A percentile compares a stretch with the other conserved stretches of the same genome.
Evolutionary conservation across 2,797 vertebrate species (phyloP).

Genomic region (Halcyon leucocephala): DNA sequence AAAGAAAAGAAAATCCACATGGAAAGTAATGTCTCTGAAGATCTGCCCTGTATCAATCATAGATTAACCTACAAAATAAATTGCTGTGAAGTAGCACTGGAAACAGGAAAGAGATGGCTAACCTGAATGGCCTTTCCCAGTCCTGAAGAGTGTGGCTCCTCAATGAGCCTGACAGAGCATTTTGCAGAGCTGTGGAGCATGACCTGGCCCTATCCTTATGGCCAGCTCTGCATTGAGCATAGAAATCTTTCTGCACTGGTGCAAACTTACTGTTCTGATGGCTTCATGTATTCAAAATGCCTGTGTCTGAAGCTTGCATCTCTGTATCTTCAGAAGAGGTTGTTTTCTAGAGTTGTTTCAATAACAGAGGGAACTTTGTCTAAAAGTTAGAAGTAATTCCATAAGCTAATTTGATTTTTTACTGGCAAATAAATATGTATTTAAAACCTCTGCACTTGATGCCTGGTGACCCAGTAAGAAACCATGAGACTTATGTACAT

Average conservation of each 20-base stretch:
- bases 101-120: neutral
- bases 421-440: neutral
- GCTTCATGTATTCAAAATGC: neutral
- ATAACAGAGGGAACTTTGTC: neutral
- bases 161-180: neutral
- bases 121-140: neutral
- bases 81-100: neutral
- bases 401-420: neutral
- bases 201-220: neutral
- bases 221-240: neutral
- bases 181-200: neutral
- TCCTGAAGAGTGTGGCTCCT: accelerated
- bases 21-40: neutral
- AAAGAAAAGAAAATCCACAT: neutral
- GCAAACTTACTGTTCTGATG: neutral
- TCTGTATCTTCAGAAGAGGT: neutral
- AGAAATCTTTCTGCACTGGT: neutral
- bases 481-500: neutral
- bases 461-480: neutral
- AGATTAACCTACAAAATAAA: neutral
- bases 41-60: neutral
- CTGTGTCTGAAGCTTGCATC: neutral
- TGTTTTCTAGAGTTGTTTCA: neutral
- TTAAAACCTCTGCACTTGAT: neutral
- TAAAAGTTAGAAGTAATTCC: neutral